These are phyloP conservation scores for Platygyra sinensis DNA, from an alignment of 64 coral and sea anemone genomes.

Conservation along the genomic window DNA sequence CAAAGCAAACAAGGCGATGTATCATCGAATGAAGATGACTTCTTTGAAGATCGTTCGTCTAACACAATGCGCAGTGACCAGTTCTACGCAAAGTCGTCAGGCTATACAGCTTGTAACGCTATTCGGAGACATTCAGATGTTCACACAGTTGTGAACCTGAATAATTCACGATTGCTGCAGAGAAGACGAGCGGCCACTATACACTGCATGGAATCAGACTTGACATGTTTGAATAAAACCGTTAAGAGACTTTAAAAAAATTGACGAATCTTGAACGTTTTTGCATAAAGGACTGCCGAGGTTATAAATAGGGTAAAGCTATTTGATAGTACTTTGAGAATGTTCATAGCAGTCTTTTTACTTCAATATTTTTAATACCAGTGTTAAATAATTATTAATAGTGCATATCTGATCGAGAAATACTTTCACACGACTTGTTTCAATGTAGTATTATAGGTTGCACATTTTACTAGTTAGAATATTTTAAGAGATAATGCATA, in stretches of 20 bases:
- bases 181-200: background rate
- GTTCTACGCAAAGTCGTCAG: background rate
- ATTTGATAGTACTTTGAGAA: too few relatives aligned
- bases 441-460: too few relatives aligned
- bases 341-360: too few relatives aligned
- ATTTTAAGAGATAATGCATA: too few relatives aligned
- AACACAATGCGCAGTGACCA: background rate
- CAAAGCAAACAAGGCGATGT: background rate
- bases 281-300: too few relatives aligned
- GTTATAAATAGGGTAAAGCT: too few relatives aligned
- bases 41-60: background rate
- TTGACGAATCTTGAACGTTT: too few relatives aligned
- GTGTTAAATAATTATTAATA: too few relatives aligned
- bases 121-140: slow-evolving; percentile 15
- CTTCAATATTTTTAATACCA: too few relatives aligned
- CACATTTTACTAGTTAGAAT: too few relatives aligned
- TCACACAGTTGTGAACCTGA: background rate
- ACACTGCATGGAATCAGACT: background rate
- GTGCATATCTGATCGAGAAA: too few relatives aligned
- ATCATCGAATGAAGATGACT: background rate
- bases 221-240: background rate
- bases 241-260: background rate
- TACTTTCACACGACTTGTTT: too few relatives aligned
- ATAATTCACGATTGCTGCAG: background rate
- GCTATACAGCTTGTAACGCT: background rate